phyloP scores from a whole-genome alignment of 2,888 invertebrate species.

The Neoscelio sp. region DNA sequence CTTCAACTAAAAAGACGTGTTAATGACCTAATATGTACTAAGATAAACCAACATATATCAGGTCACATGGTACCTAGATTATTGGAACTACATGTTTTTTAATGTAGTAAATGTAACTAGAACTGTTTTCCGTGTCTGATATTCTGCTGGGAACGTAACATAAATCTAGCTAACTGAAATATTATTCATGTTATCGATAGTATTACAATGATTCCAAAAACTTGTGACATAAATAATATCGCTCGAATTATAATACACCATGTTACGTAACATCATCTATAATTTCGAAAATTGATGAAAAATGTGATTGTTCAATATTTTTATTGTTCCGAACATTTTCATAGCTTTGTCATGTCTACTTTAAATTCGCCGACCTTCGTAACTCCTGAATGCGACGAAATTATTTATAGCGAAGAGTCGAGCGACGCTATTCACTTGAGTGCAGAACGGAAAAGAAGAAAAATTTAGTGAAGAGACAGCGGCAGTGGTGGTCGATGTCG shows the following conservation, averaged over 20 bases:
- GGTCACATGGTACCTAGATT: conserved; percentile 4
- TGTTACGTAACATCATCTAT: conserved; percentile 10
- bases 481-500: conserved; percentile 14
- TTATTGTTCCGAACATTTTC: conserved; percentile 23
- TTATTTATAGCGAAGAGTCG: conserved; percentile 47
- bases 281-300: conserved; percentile 18
- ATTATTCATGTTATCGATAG: conserved; percentile 41
- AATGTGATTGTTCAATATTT: background rate
- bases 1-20: too few species aligned
- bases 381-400: conserved; percentile 37
- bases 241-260: background rate
- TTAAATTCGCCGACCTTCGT: conserved; percentile 26
- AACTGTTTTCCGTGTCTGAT: conserved; percentile 21
- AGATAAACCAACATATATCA: conserved; percentile 1
- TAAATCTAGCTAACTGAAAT: conserved; percentile 30
- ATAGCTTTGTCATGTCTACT: conserved; percentile 10
- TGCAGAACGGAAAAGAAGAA: conserved; percentile 29
- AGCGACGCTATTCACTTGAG: conserved; percentile 18
- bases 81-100: background rate
- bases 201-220: conserved; percentile 16
- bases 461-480: conserved; percentile 20
- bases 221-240: conserved; percentile 39
- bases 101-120: conserved; percentile 26
- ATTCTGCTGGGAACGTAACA: conserved; percentile 21
- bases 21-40: too few species aligned